Conservation (phyloP, 1,140 invertebrate genomes). For the Drosophila bocki region DNA sequence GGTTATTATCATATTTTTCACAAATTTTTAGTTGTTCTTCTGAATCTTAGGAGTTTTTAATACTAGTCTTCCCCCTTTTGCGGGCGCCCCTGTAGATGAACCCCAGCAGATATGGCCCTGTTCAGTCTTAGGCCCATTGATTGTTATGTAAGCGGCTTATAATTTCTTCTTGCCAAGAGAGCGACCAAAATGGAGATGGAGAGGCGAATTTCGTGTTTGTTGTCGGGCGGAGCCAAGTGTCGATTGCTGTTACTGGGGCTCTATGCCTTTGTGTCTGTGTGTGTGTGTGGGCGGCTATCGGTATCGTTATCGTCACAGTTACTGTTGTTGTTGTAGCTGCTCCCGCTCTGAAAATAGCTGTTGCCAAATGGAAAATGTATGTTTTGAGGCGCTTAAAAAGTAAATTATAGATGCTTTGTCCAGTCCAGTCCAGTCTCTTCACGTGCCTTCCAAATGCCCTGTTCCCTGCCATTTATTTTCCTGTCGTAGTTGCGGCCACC, state of each 20-base stretch:
- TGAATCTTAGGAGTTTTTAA: fast-evolving
- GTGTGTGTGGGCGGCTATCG: constrained; percentile 34
- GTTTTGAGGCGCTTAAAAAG: constrained; percentile 60
- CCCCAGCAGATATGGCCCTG: constrained; percentile 23
- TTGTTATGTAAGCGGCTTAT: constrained; percentile 68
- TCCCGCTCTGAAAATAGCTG: constrained; percentile 37
- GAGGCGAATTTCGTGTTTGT: constrained; percentile 43
- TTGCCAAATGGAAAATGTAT: constrained; percentile 68
- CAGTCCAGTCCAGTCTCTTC: not conserved
- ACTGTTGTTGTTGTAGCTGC: constrained; percentile 5
- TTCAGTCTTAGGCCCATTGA: constrained; percentile 44
- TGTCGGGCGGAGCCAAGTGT: constrained; percentile 53
- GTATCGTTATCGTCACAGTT: constrained; percentile 37
- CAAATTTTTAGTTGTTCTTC: not conserved
- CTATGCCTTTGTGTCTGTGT: not conserved
- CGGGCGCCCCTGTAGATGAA: constrained; percentile 7
- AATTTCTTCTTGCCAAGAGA: constrained; percentile 51
- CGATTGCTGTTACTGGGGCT: constrained; percentile 35
- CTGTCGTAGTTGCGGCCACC: constrained; percentile 9
- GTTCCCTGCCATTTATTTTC: constrained; percentile 10
- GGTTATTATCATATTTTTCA: too few relatives aligned
- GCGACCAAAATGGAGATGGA: constrained; percentile 4
- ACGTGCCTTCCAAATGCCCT: not conserved
- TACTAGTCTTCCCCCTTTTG: not conserved
- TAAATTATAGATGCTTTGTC: constrained; percentile 56